phyloP scores from a whole-genome alignment of 1,140 invertebrate species.

The Hyles vespertilio region DNA sequence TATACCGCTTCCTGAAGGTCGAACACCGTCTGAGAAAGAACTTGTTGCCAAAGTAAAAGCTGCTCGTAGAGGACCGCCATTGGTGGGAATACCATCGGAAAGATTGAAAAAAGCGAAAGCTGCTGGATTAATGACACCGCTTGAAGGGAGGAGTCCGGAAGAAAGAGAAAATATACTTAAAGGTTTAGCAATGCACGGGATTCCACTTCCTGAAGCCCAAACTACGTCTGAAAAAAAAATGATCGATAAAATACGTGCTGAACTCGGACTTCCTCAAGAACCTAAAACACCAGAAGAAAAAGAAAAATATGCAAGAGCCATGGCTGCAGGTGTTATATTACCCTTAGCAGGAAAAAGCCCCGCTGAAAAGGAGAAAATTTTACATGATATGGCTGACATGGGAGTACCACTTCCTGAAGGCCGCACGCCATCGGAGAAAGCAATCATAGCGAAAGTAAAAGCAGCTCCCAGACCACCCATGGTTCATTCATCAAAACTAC shows the following conservation, averaged over 20 bases:
- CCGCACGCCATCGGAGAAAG: constrained; percentile 30
- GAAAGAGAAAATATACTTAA: constrained; percentile 28
- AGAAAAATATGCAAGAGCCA: constrained; percentile 26
- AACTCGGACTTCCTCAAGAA: constrained; percentile 25
- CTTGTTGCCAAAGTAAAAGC: constrained; percentile 15
- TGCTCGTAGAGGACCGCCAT: not conserved
- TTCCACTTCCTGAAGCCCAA: constrained; percentile 28
- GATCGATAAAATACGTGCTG: constrained; percentile 26
- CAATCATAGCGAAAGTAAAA: constrained; percentile 29
- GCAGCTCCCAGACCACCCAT: not conserved
- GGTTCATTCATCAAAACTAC: constrained; percentile 21
- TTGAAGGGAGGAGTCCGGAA: constrained; percentile 20
- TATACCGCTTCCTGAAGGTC: constrained; percentile 21
- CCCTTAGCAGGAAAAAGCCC: constrained; percentile 33
- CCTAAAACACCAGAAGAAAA: constrained; percentile 18
- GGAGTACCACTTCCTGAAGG: constrained; percentile 32
- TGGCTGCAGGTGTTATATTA: constrained; percentile 23
- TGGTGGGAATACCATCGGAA: not conserved
- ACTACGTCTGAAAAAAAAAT: constrained; percentile 29
- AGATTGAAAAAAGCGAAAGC: constrained; percentile 17
- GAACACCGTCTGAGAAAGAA: constrained; percentile 28
- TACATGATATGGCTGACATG: constrained; percentile 18
- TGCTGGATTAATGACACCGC: constrained; percentile 10
- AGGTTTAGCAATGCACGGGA: constrained; percentile 21
- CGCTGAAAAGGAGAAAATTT: constrained; percentile 35